Evolutionary conservation across 2,113 vertebrate genomes (phyloP).

Genomic region (Pangasianodon hypophthalmus): DNA sequence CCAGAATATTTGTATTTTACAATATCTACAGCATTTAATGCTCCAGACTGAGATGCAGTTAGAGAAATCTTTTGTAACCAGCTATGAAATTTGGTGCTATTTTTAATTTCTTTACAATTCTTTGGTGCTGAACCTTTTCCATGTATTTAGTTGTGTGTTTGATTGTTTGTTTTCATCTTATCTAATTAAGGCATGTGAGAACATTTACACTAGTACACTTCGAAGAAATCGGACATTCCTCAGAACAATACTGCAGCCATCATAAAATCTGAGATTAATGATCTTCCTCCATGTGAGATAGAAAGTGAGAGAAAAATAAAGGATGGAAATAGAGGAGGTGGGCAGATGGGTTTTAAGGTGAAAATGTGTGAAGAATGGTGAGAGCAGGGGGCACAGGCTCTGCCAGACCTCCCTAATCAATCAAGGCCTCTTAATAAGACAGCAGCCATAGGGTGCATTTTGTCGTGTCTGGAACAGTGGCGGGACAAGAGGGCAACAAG

Average conservation of each 20-base stretch:
- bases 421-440: conserved; percentile 48
- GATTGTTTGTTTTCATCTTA: neutral
- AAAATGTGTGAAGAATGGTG: conserved; percentile 46
- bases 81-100: neutral
- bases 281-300: conserved; percentile 3
- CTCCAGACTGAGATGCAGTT: neutral
- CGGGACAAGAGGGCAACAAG: neutral
- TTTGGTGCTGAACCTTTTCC: neutral
- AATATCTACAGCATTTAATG: neutral
- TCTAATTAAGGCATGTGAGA: neutral
- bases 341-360: conserved; percentile 42
- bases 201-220: neutral
- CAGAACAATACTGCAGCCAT: conserved; percentile 18
- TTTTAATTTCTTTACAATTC: neutral
- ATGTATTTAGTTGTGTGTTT: neutral
- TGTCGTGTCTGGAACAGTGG: conserved; percentile 41
- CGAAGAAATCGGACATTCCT: neutral
- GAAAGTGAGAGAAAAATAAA: conserved; percentile 19
- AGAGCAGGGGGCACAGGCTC: conserved; percentile 23
- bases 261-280: conserved; percentile 39
- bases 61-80: neutral
- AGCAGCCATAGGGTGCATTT: conserved; percentile 38
- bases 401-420: conserved; percentile 48
- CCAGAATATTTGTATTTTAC: neutral
- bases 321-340: conserved; percentile 15